A percentile compares a stretch with the other conserved stretches of the same genome.
Conservation (phyloP, 2,113 vertebrate species). For the Nematolebias whitei region DNA sequence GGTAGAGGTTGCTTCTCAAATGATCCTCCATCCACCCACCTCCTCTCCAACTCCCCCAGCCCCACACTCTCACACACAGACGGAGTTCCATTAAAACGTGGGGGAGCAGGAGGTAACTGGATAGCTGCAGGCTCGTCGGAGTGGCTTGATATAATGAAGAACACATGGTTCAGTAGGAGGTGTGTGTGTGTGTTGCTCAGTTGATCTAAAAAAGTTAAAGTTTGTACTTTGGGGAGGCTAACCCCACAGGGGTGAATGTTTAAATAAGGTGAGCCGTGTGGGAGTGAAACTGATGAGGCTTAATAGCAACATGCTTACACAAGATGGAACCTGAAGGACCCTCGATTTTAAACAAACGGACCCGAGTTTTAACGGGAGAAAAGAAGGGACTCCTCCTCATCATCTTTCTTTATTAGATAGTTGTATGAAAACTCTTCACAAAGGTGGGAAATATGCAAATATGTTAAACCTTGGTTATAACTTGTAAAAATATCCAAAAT, state of each 20-base stretch:
- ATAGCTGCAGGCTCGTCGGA: conserved; percentile 64
- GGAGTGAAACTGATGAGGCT: conserved; percentile 44
- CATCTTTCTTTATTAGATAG: too few species aligned
- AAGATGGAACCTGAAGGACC: conserved; percentile 36
- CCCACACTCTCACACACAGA: not conserved
- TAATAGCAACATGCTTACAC: conserved; percentile 29
- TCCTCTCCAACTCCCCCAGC: not conserved
- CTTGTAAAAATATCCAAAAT: too few species aligned
- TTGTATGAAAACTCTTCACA: too few species aligned
- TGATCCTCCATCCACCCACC: conserved; percentile 23
- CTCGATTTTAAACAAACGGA: conserved; percentile 16
- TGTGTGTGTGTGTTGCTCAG: conserved; percentile 25
- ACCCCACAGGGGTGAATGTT: conserved; percentile 41
- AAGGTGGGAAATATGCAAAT: too few species aligned
- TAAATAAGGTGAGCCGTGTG: conserved; percentile 48
- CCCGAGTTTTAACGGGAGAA: too few species aligned
- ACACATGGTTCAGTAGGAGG: conserved; percentile 64
- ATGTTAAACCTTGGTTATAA: too few species aligned
- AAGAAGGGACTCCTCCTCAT: too few species aligned
- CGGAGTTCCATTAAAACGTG: conserved; percentile 53
- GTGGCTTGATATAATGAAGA: conserved; percentile 76
- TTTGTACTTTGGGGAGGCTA: conserved; percentile 23
- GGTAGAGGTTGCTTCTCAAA: conserved; percentile 8
- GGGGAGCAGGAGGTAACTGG: conserved; percentile 46
- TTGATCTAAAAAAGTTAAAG: conserved; percentile 45